phyloP scores from a whole-genome alignment of 2,113 vertebrate genomes.

The Notarius quadriscutis region DNA sequence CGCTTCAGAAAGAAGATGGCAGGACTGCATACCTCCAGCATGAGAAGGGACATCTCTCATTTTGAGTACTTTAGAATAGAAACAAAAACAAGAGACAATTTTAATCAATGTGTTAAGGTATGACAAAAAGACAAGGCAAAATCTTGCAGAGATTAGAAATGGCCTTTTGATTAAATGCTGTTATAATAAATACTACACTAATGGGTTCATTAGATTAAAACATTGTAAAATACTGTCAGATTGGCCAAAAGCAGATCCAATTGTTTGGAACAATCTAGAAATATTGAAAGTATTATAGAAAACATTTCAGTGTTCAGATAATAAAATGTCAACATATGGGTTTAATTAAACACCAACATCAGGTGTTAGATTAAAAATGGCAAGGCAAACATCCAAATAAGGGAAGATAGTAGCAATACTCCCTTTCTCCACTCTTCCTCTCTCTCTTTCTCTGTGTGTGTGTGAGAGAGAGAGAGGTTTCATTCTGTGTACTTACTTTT shows the following conservation, averaged over 20 bases:
- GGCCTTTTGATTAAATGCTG: neutral
- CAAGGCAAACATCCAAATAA: neutral
- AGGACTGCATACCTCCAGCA: slow-evolving; percentile 77
- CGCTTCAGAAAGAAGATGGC: slow-evolving; percentile 58
- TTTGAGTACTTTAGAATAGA: slow-evolving; percentile 77
- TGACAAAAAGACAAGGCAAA: slow-evolving; percentile 26
- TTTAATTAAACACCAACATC: neutral
- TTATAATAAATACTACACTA: neutral
- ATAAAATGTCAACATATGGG: neutral
- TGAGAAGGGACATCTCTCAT: slow-evolving; percentile 72
- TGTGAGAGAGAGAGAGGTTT: neutral
- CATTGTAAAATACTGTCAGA: neutral
- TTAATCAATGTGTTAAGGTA: slow-evolving; percentile 60
- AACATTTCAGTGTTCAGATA: neutral
- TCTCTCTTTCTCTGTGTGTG: neutral
- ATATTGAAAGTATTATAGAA: neutral
- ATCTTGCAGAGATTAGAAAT: neutral
- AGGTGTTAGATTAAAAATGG: neutral
- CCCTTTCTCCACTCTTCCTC: neutral
- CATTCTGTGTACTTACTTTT: neutral
- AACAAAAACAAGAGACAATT: slow-evolving; percentile 71
- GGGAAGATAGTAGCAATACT: neutral
- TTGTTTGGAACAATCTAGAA: neutral
- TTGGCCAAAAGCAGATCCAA: too few relatives aligned
- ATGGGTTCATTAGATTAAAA: neutral